Conservation (phyloP, 1,140 invertebrate species). For the Varroa destructor region DNA sequence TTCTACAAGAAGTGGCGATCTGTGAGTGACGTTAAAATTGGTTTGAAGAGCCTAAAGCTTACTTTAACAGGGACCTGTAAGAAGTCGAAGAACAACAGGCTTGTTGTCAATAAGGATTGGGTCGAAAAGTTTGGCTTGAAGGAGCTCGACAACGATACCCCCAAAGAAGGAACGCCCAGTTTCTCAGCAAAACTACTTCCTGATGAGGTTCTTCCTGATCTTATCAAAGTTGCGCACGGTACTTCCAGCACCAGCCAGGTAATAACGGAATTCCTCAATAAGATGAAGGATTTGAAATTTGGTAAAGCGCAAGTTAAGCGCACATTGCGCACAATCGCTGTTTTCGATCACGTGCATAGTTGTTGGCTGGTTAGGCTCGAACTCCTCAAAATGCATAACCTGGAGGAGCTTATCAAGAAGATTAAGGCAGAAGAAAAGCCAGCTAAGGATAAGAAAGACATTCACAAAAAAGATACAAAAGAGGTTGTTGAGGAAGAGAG, state of each 20-base stretch:
- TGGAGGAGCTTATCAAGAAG: background rate
- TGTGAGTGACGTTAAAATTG: slow-evolving; percentile 13
- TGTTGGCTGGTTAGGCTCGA: slow-evolving; percentile 6
- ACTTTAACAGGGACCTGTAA: background rate
- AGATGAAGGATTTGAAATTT: background rate
- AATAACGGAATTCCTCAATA: background rate
- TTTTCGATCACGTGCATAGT: background rate
- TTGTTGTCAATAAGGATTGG: background rate
- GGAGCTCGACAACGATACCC: background rate
- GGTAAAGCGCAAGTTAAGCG: slow-evolving; percentile 22
- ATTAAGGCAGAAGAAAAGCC: background rate
- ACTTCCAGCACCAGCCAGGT: background rate
- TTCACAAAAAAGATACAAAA: background rate
- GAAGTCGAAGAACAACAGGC: background rate
- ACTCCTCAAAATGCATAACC: slow-evolving; percentile 1
- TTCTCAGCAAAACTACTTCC: background rate
- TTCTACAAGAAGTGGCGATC: slow-evolving; percentile 12
- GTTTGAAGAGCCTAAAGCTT: background rate
- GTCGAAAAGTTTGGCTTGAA: slow-evolving; percentile 21
- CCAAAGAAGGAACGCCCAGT: background rate
- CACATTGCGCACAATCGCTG: slow-evolving; percentile 6
- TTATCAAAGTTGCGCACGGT: slow-evolving; percentile 20
- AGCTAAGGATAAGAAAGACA: background rate
- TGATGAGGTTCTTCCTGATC: background rate
- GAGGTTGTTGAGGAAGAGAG: background rate